phyloP scores from a whole-genome alignment of 2,113 vertebrate genomes.

The rat (Rattus norvegicus) region DNA sequence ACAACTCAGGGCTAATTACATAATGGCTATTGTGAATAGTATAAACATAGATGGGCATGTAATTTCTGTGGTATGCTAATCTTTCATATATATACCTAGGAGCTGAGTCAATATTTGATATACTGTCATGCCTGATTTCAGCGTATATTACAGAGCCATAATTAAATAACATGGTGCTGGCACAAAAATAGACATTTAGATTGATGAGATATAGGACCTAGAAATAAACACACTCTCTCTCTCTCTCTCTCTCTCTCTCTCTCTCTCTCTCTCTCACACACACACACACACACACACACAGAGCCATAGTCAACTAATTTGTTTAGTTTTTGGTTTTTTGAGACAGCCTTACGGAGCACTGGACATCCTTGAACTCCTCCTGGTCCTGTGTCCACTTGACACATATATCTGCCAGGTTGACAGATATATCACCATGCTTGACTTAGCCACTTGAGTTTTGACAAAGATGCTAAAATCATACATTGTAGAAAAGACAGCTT shows the following conservation, averaged over 20 bases:
- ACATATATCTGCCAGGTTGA: not conserved
- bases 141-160: not conserved
- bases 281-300: not conserved
- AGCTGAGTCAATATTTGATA: not conserved
- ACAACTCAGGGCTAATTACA: not conserved
- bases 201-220: not conserved
- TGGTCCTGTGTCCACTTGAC: not conserved
- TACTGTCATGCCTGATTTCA: not conserved
- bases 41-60: not conserved
- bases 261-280: too few species aligned
- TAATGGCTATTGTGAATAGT: not conserved
- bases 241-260: too few species aligned
- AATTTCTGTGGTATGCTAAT: not conserved
- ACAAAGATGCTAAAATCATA: not conserved
- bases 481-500: not conserved
- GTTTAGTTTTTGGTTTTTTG: not conserved
- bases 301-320: not conserved
- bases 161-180: not conserved
- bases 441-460: not conserved
- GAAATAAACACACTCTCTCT: not conserved
- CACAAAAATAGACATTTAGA: not conserved
- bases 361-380: not conserved
- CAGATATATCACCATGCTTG: not conserved
- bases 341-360: not conserved
- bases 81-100: not conserved